Conservation (phyloP, 2,797 vertebrate genomes). For the Saxicola maurus region DNA sequence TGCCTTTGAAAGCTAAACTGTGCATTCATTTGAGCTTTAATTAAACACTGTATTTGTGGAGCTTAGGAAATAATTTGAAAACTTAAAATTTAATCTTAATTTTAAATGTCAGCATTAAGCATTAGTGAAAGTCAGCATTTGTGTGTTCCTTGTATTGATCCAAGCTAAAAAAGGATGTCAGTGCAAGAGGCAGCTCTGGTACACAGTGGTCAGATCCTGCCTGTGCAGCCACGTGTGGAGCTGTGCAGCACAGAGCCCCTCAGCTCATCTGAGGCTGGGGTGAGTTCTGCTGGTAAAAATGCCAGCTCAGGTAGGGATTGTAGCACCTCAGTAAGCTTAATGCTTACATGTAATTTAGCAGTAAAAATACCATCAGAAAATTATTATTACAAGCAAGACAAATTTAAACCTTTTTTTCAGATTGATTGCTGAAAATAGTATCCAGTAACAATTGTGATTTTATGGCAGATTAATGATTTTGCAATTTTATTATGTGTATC, state of each 20-base stretch:
- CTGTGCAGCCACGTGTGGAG: accelerated
- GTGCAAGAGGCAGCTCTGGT: background rate
- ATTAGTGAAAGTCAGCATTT: background rate
- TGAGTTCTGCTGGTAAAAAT: background rate
- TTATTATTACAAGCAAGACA: background rate
- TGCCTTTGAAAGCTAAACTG: constrained; percentile 16
- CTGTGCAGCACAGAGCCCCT: background rate
- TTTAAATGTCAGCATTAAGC: constrained; percentile 44
- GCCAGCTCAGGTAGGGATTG: accelerated
- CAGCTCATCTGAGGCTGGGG: background rate
- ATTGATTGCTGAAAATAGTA: background rate
- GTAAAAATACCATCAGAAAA: background rate
- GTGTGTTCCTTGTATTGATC: background rate
- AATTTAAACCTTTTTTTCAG: background rate
- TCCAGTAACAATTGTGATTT: background rate
- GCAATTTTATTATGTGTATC: background rate
- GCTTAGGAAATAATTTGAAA: constrained; percentile 31
- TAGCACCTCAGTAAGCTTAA: background rate
- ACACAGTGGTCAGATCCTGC: accelerated
- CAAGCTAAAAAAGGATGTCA: background rate
- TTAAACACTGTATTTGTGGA: constrained; percentile 31
- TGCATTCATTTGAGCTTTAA: constrained; percentile 14
- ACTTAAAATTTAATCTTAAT: background rate
- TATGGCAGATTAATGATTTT: background rate
- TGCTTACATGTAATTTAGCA: background rate